Conservation (phyloP, 2,113 vertebrate genomes). For the Colinus virginianus region DNA sequence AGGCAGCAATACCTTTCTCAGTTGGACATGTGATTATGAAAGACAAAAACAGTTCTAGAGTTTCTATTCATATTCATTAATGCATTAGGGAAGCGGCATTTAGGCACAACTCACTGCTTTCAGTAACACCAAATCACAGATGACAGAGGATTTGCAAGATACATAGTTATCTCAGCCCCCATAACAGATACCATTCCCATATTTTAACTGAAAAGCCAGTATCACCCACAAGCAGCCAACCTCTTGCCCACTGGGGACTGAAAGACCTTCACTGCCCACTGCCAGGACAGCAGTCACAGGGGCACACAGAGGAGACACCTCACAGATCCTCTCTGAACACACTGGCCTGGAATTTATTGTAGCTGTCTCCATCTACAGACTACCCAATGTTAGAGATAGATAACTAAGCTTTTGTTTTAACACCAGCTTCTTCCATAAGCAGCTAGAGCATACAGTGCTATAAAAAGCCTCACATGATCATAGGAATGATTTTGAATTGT, state of each 20-base stretch:
- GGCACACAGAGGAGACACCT: neutral
- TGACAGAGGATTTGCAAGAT: neutral
- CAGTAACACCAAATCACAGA: neutral
- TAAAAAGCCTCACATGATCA: neutral
- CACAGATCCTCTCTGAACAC: neutral
- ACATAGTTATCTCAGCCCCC: neutral
- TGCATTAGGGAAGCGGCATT: neutral
- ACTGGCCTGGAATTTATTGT: neutral
- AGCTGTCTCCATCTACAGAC: neutral
- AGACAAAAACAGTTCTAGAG: neutral
- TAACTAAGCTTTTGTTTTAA: conserved; percentile 2
- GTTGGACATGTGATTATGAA: neutral
- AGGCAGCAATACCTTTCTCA: neutral
- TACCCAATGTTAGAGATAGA: neutral
- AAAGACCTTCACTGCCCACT: conserved; percentile 19
- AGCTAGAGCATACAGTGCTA: neutral
- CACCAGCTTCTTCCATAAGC: neutral
- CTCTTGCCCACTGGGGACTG: neutral
- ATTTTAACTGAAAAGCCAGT: conserved; percentile 2
- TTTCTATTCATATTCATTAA: neutral
- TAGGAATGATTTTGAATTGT: neutral
- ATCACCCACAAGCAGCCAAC: neutral
- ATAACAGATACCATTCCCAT: neutral
- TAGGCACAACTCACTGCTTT: neutral
- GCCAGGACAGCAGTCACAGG: neutral